Evolutionary conservation across 2,113 vertebrate species (phyloP).

Genomic region (Planiliza haematocheilus): DNA sequence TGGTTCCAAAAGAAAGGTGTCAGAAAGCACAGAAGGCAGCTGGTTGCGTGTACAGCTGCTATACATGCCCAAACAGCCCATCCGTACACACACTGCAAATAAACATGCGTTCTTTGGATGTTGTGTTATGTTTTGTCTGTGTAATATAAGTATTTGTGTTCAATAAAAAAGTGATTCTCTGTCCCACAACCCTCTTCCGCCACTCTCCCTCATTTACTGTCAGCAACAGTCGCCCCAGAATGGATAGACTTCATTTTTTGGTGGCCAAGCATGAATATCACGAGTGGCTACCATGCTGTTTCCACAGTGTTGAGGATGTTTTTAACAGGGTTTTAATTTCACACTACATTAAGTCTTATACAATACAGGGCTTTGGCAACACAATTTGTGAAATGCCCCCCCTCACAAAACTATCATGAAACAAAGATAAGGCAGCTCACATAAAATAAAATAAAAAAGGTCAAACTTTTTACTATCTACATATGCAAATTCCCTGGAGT

Average conservation of each 20-base stretch:
- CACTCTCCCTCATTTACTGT: constrained; percentile 35
- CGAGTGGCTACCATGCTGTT: constrained; percentile 69
- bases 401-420: constrained; percentile 59
- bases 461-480: constrained; percentile 17
- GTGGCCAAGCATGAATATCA: constrained; percentile 71
- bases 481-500: constrained; percentile 36
- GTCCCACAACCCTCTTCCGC: too few relatives aligned
- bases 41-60: too few relatives aligned
- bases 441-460: constrained; percentile 47
- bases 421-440: constrained; percentile 64
- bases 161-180: too few relatives aligned
- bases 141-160: too few relatives aligned
- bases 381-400: constrained; percentile 66
- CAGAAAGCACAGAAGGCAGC: too few relatives aligned
- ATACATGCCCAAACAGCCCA: too few relatives aligned
- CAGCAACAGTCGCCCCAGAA: constrained; percentile 54
- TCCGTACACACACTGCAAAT: too few relatives aligned
- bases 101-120: too few relatives aligned
- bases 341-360: constrained; percentile 80
- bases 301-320: constrained; percentile 62
- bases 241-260: constrained; percentile 72
- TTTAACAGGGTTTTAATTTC: constrained; percentile 76
- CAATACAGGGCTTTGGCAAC: constrained; percentile 69
- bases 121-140: too few relatives aligned
- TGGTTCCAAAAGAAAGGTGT: too few relatives aligned